These are phyloP conservation scores for Apistogramma diplotaenia DNA, from an alignment of 2,113 vertebrate genomes.

Conservation along the genomic window DNA sequence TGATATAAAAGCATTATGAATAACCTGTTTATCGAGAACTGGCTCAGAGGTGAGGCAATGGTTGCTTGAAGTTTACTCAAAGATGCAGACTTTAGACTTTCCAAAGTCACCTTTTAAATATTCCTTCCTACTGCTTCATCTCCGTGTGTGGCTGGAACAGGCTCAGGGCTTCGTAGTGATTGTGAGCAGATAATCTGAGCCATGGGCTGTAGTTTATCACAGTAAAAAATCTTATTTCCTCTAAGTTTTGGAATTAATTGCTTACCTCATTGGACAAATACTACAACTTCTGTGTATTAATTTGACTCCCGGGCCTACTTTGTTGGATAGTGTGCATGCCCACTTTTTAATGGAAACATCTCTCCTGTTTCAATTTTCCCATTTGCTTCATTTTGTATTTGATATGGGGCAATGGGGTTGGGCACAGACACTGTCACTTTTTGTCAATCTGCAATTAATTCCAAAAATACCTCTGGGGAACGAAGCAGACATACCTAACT, in stretches of 20 bases:
- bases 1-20: neutral
- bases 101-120: neutral
- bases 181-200: slow-evolving; percentile 32
- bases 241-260: slow-evolving; percentile 32
- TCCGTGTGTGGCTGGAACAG: neutral
- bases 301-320: slow-evolving; percentile 1
- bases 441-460: slow-evolving; percentile 52
- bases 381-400: slow-evolving; percentile 23
- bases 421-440: neutral
- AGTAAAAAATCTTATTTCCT: slow-evolving; percentile 13
- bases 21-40: neutral
- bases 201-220: slow-evolving; percentile 25
- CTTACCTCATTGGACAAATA: slow-evolving; percentile 21
- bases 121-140: neutral
- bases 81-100: neutral
- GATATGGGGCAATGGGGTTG: neutral
- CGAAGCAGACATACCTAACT: slow-evolving; percentile 23
- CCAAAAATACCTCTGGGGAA: slow-evolving; percentile 34
- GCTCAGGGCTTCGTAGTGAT: neutral
- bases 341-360: slow-evolving; percentile 12
- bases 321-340: neutral
- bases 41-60: neutral
- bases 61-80: neutral
- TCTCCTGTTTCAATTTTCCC: neutral
- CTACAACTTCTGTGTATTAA: slow-evolving; percentile 3